Base-by-base conservation (phyloP, 2,113 vertebrate genomes). In the Proteles cristata region DNA sequence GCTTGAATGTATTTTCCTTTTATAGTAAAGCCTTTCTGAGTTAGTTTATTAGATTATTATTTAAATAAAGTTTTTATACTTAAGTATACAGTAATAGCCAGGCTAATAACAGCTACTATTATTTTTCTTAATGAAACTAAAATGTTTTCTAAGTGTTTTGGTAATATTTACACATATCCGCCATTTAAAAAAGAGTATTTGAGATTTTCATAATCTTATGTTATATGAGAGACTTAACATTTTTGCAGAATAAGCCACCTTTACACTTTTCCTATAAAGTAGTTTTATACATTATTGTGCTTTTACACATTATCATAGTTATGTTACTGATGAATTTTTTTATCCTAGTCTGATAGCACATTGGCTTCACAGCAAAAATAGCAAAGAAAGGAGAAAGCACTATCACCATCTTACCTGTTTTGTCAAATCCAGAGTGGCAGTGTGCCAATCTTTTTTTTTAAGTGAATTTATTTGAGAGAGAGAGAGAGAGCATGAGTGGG, bases 371-470 rank as follows among this genome's bases (percentile, higher is more conserved):
- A 23, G 35, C 80, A 91, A 92, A 80, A 89, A 95, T 39, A 68
- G 10, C 39, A 88, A 39, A 96, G 77, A 90, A 71, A 83, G 80
- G 28, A 93, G 28, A 93, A 71, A 90, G 19, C 33, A 90, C 23
- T 69, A 50, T 63, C 48, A 90, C 31, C 50, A 23, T 90, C 74
- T 87, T 96, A 35, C 2, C 68, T 95, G 43, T 95, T 98, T 7
- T 97, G 71, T 95, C 97, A 98, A 89, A 97, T 96, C 71, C 79
- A 31, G 10, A 77, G 69, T 92, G 97, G 96, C 83, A 93, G 25
- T n/a, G 2, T 95, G 88, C 45, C 93, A 90, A 14, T 98, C 58
- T 94, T 66, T 23, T 61, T 23, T 61, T 61, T 61, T 21, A 55
- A 14, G 53, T 55, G 16, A 23, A 12, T 55, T 55, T 55, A 23